phyloP scores from a whole-genome alignment of 2,888 invertebrate species.

The Eretmocerus hayati region DNA sequence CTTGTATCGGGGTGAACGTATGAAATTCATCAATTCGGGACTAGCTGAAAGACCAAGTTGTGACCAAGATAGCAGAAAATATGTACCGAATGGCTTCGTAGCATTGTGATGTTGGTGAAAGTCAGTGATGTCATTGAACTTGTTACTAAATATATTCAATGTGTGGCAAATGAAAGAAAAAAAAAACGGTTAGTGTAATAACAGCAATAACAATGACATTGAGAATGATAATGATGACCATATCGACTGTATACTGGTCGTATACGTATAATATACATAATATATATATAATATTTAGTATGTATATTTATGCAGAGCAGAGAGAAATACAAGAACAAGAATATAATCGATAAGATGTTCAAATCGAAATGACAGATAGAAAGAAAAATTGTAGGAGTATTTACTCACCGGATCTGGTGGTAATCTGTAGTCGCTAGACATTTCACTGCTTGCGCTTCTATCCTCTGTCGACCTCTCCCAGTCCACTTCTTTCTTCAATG shows the following conservation, averaged over 20 bases:
- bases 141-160: no score
- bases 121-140: no score
- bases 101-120: no score
- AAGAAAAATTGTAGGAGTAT: no score
- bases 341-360: conserved; percentile 34
- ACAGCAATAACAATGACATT: conserved; percentile 19
- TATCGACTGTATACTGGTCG: conserved; percentile 22
- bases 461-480: conserved; percentile 70
- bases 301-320: conserved; percentile 40
- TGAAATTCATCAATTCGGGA: no score
- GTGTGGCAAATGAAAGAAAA: conserved; percentile 18
- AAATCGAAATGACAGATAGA: conserved; percentile 26
- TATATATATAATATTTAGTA: conserved; percentile 29
- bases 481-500: conserved; percentile 82
- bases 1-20: no score
- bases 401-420: conserved; percentile 76
- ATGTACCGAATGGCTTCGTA: no score
- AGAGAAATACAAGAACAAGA: conserved; percentile 41
- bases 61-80: no score
- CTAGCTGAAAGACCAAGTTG: no score
- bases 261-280: no score
- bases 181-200: conserved; percentile 9
- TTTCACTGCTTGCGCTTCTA: conserved; percentile 70
- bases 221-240: conserved; percentile 22
- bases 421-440: conserved; percentile 72